These are phyloP conservation scores for Pelecanoides urinatrix DNA, from an alignment of 2,113 vertebrate species.

Conservation along the genomic window DNA sequence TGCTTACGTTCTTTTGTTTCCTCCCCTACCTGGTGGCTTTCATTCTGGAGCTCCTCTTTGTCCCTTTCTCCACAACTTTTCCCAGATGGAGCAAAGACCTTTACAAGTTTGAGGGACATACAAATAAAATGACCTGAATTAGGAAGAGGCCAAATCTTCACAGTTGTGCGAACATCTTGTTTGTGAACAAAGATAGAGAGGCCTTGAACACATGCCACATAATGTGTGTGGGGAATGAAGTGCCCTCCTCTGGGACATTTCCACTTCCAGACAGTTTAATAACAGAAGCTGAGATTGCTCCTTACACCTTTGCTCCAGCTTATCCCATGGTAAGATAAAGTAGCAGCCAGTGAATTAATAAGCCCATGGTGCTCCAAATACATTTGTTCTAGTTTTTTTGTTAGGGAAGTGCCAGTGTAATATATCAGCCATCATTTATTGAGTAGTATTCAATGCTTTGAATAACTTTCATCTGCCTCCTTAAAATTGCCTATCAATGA, in stretches of 20 bases:
- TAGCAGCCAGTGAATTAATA: slow-evolving; percentile 22
- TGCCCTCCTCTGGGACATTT: not conserved
- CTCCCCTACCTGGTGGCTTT: not conserved
- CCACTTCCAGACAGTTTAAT: slow-evolving; percentile 45
- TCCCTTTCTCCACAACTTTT: not conserved
- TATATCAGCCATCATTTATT: slow-evolving; percentile 24
- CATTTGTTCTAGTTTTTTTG: not conserved
- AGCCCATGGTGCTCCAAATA: not conserved
- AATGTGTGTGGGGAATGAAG: not conserved
- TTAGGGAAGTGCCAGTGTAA: not conserved
- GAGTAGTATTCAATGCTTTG: slow-evolving; percentile 34
- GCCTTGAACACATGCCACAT: not conserved
- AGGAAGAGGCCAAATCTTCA: not conserved
- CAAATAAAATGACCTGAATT: not conserved
- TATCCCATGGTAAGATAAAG: not conserved
- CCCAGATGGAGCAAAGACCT: slow-evolving; percentile 18
- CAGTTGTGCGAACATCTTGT: not conserved
- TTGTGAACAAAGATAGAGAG: not conserved
- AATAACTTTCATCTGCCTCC: slow-evolving; percentile 59
- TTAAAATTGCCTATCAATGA: slow-evolving; percentile 64
- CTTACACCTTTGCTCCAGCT: slow-evolving; percentile 5
- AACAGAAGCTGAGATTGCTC: not conserved
- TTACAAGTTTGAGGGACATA: not conserved
- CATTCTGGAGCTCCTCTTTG: not conserved
- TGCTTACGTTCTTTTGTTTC: not conserved